A percentile compares a stretch with the other conserved stretches of the same genome.
Conservation (phyloP, 2,888 invertebrate genomes). For the Ceraclea dissimilis region DNA sequence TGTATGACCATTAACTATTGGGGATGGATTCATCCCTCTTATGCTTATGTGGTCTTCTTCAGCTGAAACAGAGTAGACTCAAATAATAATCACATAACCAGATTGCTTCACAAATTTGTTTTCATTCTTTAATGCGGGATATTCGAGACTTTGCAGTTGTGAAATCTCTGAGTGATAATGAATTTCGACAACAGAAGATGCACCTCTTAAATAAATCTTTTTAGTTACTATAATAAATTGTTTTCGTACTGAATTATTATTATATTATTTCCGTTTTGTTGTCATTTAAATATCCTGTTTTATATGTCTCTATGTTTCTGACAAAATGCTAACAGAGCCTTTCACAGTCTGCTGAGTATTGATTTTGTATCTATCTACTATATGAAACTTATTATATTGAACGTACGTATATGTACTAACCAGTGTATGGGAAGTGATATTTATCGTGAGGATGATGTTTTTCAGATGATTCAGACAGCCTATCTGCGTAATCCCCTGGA, state of each 20-base stretch:
- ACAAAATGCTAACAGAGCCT: no score
- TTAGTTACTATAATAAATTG: no score
- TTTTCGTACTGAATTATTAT: no score
- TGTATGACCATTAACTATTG: constrained; percentile 25
- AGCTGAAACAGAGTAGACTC: constrained; percentile 41
- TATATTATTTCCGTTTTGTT: no score
- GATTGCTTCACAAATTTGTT: background rate
- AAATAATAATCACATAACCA: background rate
- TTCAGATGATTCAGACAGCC: constrained; percentile 63
- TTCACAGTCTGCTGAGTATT: no score
- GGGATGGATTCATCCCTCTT: constrained; percentile 35
- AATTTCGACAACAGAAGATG: no score
- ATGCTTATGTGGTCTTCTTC: constrained; percentile 64
- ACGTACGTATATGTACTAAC: constrained; percentile 30
- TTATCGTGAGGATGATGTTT: constrained; percentile 67
- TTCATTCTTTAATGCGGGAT: background rate
- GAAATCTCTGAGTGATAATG: no score
- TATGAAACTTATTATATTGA: background rate
- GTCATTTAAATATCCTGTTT: no score
- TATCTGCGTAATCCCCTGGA: constrained; percentile 50
- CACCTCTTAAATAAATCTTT: no score
- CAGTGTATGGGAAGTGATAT: constrained; percentile 79
- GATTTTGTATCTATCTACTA: no score
- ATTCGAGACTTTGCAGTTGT: no score
- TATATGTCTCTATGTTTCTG: no score